A percentile compares a stretch with the other conserved stretches of the same genome.
These are phyloP conservation scores for Ecliptopera silaceata DNA, from an alignment of 2,888 invertebrate genomes.

Conservation along the genomic window DNA sequence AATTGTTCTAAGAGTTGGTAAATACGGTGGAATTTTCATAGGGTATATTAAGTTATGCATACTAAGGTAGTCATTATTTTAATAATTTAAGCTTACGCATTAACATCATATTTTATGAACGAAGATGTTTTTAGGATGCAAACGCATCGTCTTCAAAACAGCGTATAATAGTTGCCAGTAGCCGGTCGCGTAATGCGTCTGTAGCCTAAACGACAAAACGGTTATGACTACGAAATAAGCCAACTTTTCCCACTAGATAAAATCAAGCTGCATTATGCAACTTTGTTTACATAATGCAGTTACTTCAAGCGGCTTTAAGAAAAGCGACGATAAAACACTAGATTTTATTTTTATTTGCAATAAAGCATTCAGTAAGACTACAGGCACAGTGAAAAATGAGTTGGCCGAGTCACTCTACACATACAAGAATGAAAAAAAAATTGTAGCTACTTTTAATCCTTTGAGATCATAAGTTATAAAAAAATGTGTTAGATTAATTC, in stretches of 20 bases:
- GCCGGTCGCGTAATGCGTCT: no score
- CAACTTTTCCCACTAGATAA: background rate
- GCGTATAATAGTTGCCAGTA: no score
- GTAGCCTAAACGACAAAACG: background rate
- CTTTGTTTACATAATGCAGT: background rate
- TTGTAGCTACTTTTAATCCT: no score
- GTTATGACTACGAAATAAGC: background rate
- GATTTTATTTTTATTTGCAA: slow-evolving; percentile 2
- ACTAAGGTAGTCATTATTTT: no score
- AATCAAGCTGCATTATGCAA: background rate
- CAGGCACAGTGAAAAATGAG: background rate
- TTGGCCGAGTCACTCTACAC: background rate
- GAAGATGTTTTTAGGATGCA: no score
- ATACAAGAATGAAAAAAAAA: background rate
- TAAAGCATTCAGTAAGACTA: slow-evolving; percentile 6
- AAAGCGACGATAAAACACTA: background rate
- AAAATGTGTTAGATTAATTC: no score
- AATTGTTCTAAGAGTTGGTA: background rate
- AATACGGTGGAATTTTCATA: background rate
- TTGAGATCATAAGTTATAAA: no score
- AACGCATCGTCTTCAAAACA: no score
- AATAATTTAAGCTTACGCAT: no score
- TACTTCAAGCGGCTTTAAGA: background rate
- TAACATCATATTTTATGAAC: no score
- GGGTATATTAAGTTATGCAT: no score